Evolutionary conservation across 2,797 vertebrate species (phyloP).

Genomic region (Choloepus didactylus): DNA sequence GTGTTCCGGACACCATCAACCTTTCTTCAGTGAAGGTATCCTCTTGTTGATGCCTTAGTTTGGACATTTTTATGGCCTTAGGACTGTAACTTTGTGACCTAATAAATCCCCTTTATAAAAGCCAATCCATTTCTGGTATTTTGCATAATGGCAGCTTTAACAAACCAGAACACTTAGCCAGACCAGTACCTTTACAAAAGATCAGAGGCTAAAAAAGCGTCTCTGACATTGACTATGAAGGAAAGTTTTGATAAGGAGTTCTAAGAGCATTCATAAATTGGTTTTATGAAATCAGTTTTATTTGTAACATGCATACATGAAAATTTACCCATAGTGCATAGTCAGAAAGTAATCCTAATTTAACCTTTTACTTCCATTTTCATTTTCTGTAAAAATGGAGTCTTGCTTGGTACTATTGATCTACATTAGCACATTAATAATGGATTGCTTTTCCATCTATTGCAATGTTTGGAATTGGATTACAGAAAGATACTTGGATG

Average conservation of each 20-base stretch:
- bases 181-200: slow-evolving; percentile 24
- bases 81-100: no score
- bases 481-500: background rate
- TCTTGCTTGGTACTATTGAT: background rate
- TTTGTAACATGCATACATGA: slow-evolving; percentile 2
- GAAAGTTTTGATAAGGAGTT: background rate
- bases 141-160: no score
- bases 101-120: no score
- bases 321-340: background rate
- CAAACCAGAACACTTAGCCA: background rate
- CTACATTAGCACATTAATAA: background rate
- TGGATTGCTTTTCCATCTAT: background rate
- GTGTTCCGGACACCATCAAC: no score
- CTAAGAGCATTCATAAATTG: slow-evolving; percentile 30
- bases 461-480: background rate
- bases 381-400: slow-evolving; percentile 45
- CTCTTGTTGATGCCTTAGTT: no score
- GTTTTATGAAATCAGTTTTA: slow-evolving; percentile 20
- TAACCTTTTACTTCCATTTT: slow-evolving; percentile 16
- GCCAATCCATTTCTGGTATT: no score
- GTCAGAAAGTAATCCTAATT: background rate
- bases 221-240: slow-evolving; percentile 53
- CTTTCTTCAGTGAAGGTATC: no score
- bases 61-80: no score
- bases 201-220: slow-evolving; percentile 8